Evolutionary conservation across 2,888 invertebrate species (phyloP), one percentile per base, ranked within the genome.

Genomic region (Cantharis flavilabris): DNA sequence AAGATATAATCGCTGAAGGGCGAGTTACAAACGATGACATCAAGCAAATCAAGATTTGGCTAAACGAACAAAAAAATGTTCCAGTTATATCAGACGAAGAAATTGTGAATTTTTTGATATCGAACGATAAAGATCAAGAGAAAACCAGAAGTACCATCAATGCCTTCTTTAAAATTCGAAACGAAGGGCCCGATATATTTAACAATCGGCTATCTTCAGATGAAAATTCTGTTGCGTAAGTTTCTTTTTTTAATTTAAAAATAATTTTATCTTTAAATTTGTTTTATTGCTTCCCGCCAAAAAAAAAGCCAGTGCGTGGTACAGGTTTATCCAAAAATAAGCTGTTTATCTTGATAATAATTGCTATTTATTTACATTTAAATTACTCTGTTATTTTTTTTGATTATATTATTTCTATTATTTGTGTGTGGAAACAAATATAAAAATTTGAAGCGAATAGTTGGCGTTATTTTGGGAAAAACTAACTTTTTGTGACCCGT

Each of bases 211-310:
- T 23, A 13, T n/a, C 11, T n/a, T 1, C 7, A 3, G 11, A 67
- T 13, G 23, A 13, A 67, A 67, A 13, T n/a, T n/a, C n/a, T 1
- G 26, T 90, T 62, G 82, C 91, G 92, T 92, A 87, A 92, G 92
- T 90, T 83, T 71, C 62, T 18, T 23, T 65, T n/a, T 20, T 20
- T 10, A 10, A 30, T 30, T 10, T 28, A 9, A 9, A 28, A 28
- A 5, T 28, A 28, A 0, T 23, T 23, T 23, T 23, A 23, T 9
- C 5, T 9, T 9, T 33, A 9, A 11, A 23, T 65, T 18, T 18
- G 7, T 20, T 65, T 30, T 33, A 33, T 33, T 33, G 9, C 13
- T 33, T 11, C 1, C 33, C 4, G 33, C 13, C 13, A 3, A 33
- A 30, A 13, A 30, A 13, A 33, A 33, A 10, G 1, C 28, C 10